A percentile compares a stretch with the other conserved stretches of the same genome.
phyloP scores from a whole-genome alignment of 2,797 vertebrate genomes.

The Chaunax sp. region DNA sequence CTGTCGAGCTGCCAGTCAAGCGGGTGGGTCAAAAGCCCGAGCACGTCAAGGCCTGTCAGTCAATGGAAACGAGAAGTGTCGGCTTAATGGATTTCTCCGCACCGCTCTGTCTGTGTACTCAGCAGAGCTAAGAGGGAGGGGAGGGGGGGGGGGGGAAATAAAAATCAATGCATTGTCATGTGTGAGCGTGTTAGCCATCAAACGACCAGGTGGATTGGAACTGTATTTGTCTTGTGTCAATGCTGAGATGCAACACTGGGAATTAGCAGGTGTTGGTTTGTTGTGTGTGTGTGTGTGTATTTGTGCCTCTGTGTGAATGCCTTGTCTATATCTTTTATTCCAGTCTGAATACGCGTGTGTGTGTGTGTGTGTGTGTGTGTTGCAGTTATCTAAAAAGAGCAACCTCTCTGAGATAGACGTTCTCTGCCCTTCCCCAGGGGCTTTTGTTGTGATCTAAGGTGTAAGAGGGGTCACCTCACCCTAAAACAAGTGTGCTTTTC shows the following conservation, averaged over 20 bases:
- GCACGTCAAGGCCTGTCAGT: constrained; percentile 99
- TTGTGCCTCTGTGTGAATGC: constrained; percentile 6
- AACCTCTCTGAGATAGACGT: constrained; percentile 81
- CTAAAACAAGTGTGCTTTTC: constrained; percentile 69
- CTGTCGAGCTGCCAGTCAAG: constrained; percentile 99
- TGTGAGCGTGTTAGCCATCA: constrained; percentile 89
- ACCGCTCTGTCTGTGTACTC: constrained; percentile 79
- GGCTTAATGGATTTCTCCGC: constrained; percentile 99
- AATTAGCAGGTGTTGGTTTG: constrained; percentile 41
- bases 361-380: constrained; percentile 26
- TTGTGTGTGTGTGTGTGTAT: constrained; percentile 11
- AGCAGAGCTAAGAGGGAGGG: constrained; percentile 56
- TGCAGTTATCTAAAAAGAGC: constrained; percentile 28
- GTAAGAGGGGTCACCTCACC: constrained; percentile 80
- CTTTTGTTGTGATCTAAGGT: constrained; percentile 79
- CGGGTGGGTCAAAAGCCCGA: constrained; percentile 94
- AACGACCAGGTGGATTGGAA: constrained; percentile 92
- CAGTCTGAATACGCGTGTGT: constrained; percentile 20
- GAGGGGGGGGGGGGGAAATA: constrained; percentile 72
- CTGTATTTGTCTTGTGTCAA: constrained; percentile 84
- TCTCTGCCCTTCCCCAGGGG: constrained; percentile 68
- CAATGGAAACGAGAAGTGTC: constrained; percentile 99
- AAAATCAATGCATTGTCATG: constrained; percentile 99
- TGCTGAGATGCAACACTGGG: constrained; percentile 50
- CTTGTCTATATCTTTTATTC: constrained; percentile 24